phyloP scores from a whole-genome alignment of 2,113 vertebrate species.

The Ancistrus triradiatus region DNA sequence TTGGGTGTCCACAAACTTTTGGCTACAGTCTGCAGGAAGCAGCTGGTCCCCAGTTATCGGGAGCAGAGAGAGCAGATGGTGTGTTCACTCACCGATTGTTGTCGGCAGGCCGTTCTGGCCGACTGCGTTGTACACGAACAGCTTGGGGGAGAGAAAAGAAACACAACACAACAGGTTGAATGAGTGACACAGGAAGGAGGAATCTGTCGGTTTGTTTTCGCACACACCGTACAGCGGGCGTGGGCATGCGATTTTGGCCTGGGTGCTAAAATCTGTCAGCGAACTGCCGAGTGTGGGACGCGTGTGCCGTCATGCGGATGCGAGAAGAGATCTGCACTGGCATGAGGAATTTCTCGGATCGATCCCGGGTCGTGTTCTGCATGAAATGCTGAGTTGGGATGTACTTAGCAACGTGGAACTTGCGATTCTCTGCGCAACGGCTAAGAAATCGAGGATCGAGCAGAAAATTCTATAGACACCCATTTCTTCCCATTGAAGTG shows the following conservation, averaged over 20 bases:
- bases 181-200: background rate
- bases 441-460: too few relatives aligned
- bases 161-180: background rate
- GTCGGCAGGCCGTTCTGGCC: conserved; percentile 78
- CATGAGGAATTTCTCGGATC: background rate
- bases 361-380: too few relatives aligned
- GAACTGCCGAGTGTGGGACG: conserved; percentile 39
- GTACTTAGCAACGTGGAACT: too few relatives aligned
- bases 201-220: conserved; percentile 2
- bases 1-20: too few relatives aligned
- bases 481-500: too few relatives aligned
- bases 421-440: too few relatives aligned
- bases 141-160: conserved; percentile 61
- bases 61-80: too few relatives aligned
- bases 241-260: conserved; percentile 13
- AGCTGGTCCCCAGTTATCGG: background rate
- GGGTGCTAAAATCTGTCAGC: conserved; percentile 34
- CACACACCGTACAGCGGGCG: conserved; percentile 4
- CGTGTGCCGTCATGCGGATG: background rate
- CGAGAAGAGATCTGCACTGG: background rate
- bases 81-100: conserved; percentile 75
- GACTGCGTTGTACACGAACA: conserved; percentile 86
- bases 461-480: too few relatives aligned
- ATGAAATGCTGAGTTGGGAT: too few relatives aligned
- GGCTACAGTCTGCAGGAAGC: conserved; percentile 3